Evolutionary conservation across 2,888 invertebrate species (phyloP), one percentile per base, ranked within the genome.

Genomic region (Allolobophora icterica): DNA sequence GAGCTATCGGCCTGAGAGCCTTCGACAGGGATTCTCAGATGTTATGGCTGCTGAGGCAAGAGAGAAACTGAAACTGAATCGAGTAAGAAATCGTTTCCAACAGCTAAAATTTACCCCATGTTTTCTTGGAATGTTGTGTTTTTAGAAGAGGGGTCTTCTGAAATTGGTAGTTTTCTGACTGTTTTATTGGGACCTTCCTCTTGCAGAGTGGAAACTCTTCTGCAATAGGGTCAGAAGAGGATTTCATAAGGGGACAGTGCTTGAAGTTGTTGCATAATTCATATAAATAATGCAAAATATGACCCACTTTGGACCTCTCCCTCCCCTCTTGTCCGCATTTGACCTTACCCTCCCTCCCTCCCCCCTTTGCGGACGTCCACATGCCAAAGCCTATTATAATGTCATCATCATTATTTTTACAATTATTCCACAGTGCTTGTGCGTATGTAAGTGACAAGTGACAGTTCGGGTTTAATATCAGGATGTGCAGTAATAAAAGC

Each of bases 41-140:
- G 97, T 97, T 91, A 98, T 98, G 98, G 71, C 17, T 0, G 96
- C 96, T 1, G 97, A 98, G 94, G 98, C 98, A 0, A 96, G 97
- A 91, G 96, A 96, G 45, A 97, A 97, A 93, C 96, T 97, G 90
- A 97, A 97, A 94, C 96, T 97, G 35, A 96, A 96, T 92, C 96
- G 96, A 95, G 96, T 95, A n/a, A 71, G 71, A 30, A 71, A 4
- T 71, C 71, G 0, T 8, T 71, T 71, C 30, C 71, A 71, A n/a
- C 71, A 30, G 30, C 71, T 71, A 71, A 71, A n/a, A 30, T 71
- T 71, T 30, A 71, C 0, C 11, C 15, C 13, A n/a, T 19, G 52
- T n/a, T 71, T 71, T n/a, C 13, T 71, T 71, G 71, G n/a, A 24
- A 91, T 91, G 93, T n/a, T 84, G 8, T 84, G n/a, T 21, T 84